Evolutionary conservation across 1,140 invertebrate species (phyloP).

Genomic region (Bombus fervidus): DNA sequence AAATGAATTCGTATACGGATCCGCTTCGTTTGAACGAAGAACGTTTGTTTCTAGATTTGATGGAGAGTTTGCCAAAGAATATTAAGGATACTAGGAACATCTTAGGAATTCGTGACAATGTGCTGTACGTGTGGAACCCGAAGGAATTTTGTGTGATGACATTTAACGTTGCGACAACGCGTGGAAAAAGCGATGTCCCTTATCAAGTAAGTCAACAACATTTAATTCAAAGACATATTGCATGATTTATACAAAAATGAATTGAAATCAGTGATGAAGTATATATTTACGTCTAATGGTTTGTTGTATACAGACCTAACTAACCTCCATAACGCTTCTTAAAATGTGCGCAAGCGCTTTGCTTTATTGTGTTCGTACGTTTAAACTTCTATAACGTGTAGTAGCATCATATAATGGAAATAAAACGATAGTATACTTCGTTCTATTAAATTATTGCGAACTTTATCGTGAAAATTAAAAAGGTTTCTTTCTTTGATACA

Average conservation of each 20-base stretch:
- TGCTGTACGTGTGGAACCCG: constrained; percentile 86
- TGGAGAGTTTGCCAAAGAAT: constrained; percentile 79
- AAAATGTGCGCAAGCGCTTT: background rate
- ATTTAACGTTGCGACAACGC: constrained; percentile 84
- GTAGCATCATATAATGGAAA: no score
- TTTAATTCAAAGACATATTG: background rate
- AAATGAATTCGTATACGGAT: constrained; percentile 84
- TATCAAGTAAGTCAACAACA: constrained; percentile 83
- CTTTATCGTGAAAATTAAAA: background rate
- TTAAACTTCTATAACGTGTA: background rate
- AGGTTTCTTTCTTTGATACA: background rate
- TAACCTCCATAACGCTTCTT: constrained; percentile 17
- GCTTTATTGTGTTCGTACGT: background rate
- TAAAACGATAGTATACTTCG: background rate
- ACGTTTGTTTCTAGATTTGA: constrained; percentile 84
- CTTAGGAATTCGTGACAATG: constrained; percentile 85
- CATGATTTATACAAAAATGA: background rate
- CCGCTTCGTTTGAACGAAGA: constrained; percentile 83
- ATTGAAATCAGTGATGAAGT: background rate
- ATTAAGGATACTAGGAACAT: constrained; percentile 85
- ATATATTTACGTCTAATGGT: background rate
- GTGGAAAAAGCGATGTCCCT: constrained; percentile 81
- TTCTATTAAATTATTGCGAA: background rate
- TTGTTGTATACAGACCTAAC: constrained; percentile 19
- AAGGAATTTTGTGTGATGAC: constrained; percentile 85